Evolutionary conservation across 1,140 invertebrate species (phyloP), one percentile per base, ranked within the genome.

Genomic region (Papilio dardanus): DNA sequence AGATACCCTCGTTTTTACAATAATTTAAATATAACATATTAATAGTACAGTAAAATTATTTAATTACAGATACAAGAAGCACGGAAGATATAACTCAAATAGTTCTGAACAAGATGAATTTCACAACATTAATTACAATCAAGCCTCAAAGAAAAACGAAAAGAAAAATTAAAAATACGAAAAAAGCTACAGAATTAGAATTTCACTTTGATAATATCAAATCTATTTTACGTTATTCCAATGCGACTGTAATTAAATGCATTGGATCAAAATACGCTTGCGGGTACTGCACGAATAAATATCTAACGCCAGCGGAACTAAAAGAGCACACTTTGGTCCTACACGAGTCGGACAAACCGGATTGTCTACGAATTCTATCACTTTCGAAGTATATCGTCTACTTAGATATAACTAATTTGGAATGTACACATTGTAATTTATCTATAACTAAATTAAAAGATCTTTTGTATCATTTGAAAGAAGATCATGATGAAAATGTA

Each of bases 371-470:
- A 12, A 73, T 30, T 21, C 30, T 21, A 12, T 50, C 46, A 19
- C 71, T 73, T 21, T 73, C 71, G 0, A 73, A 50, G 37, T 73
- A 58, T 16, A 35, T 73, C 1, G 83, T 89, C 0, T 90, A 91
- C 76, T 67, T 90, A 2, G 89, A 91, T 30, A 87, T 89, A 2
- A 90, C 87, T 2, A 50, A 67, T 14, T 71, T 90, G n/a, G 71
- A 79, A 75, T 92, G 90, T 37, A 82, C 77, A 7, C 42, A 87
- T 10, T 90, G 88, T 71, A 54, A 79, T 0, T 58, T 19, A 54
- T 85, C 2, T 77, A 81, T 3, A 77, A 30, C 5, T 31, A 73
- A 58, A 4, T 14, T 89, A 14, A 76, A 83, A 31, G 69, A 54
- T 0, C 65, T 86, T 0, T 75, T 83, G 33, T 35, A 82, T 0